Evolutionary conservation across 2,888 invertebrate species (phyloP).

Genomic region (Agrotis puta): DNA sequence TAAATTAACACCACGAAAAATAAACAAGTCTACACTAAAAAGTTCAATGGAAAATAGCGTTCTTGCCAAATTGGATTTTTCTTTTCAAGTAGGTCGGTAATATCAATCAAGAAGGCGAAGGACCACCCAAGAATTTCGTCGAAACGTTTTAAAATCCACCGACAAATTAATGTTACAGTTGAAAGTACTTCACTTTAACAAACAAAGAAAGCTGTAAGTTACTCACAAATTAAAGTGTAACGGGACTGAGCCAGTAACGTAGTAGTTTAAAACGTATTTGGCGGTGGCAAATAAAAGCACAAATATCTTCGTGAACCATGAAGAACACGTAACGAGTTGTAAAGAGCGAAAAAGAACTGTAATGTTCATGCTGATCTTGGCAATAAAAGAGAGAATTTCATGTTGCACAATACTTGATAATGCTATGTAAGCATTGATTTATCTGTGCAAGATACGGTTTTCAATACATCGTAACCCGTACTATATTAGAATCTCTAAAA

Average conservation of each 20-base stretch:
- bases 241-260: conserved; percentile 29
- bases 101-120: conserved; percentile 10
- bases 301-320: conserved; percentile 45
- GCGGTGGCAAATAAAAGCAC: conserved; percentile 38
- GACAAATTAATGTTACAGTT: conserved; percentile 36
- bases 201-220: conserved; percentile 51
- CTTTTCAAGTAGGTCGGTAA: not conserved
- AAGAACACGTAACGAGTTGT: conserved; percentile 46
- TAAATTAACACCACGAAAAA: conserved; percentile 33
- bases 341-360: conserved; percentile 28
- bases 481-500: too few species aligned
- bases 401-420: conserved; percentile 40
- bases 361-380: conserved; percentile 25
- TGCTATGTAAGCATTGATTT: conserved; percentile 4
- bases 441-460: not conserved
- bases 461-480: not conserved
- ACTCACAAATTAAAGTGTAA: conserved; percentile 47
- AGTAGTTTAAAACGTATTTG: conserved; percentile 44
- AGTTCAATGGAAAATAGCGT: conserved; percentile 30
- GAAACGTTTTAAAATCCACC: conserved; percentile 41
- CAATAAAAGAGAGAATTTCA: conserved; percentile 37
- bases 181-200: conserved; percentile 31
- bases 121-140: conserved; percentile 43
- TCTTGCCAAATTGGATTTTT: conserved; percentile 43
- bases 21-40: conserved; percentile 13